Conservation (phyloP, 2,797 vertebrate species). For the Protonibea diacanthus region DNA sequence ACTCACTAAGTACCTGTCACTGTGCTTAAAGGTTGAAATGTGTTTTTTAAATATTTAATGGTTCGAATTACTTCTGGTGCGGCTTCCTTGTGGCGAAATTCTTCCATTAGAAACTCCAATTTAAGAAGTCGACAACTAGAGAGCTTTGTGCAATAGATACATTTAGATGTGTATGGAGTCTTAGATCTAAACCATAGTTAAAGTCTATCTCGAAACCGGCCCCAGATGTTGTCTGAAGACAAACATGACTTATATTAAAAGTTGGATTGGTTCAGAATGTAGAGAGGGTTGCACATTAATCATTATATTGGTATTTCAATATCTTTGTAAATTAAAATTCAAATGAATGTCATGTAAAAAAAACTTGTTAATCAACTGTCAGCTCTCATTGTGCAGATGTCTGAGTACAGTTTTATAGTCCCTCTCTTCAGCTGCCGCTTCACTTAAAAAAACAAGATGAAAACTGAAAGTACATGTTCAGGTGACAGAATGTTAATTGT, state of each 20-base stretch:
- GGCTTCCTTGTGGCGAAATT: not conserved
- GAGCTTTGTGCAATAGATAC: not conserved
- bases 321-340: not conserved
- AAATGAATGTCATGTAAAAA: not conserved
- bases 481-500: not conserved
- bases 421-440: not conserved
- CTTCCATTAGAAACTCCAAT: not conserved
- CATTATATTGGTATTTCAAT: not conserved
- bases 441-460: not conserved
- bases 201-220: conserved; percentile 1
- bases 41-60: not conserved
- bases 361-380: conserved; percentile 5
- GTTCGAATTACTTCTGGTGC: not conserved
- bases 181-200: not conserved
- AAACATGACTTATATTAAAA: not conserved
- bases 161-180: not conserved
- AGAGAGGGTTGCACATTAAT: not conserved
- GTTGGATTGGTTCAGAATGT: not conserved
- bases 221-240: conserved; percentile 3
- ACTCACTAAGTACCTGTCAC: conserved; percentile 8
- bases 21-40: conserved; percentile 13
- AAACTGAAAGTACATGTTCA: not conserved
- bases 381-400: conserved; percentile 4
- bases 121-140: not conserved
- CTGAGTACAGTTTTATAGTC: not conserved